Percentiles rank a stretch among this genome's conserved stretches.
Evolutionary conservation across 2,888 invertebrate species (phyloP).

Genomic region (Gastracanthus pulcherrimus): DNA sequence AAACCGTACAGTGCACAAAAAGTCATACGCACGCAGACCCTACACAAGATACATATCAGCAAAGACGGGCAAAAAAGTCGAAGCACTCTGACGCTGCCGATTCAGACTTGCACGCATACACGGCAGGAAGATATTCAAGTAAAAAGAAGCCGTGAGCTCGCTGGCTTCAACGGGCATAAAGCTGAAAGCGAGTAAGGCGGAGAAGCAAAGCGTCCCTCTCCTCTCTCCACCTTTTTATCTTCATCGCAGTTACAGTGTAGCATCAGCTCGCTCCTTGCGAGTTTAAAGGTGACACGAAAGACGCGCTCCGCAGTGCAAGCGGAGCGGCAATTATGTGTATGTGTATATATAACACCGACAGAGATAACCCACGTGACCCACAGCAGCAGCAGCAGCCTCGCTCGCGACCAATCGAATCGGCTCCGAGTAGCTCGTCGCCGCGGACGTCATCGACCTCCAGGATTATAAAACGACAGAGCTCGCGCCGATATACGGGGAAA

Average conservation of each 20-base stretch:
- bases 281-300: conserved; percentile 64
- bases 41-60: too few species aligned
- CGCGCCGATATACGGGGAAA: background rate
- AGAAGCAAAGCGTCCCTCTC: background rate
- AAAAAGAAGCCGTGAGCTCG: conserved; percentile 8
- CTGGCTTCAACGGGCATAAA: background rate
- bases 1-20: too few species aligned
- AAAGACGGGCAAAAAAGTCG: background rate
- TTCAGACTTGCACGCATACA: background rate
- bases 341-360: conserved; percentile 47
- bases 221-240: background rate
- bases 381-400: conserved; percentile 34
- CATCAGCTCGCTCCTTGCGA: conserved; percentile 58
- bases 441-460: background rate
- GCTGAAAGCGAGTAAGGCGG: background rate
- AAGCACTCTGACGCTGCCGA: background rate
- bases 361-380: conserved; percentile 72
- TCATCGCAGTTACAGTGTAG: too few species aligned
- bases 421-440: background rate
- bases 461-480: background rate
- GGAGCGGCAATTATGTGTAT: background rate
- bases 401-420: conserved; percentile 7
- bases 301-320: conserved; percentile 63
- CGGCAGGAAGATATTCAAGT: background rate
- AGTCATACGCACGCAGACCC: too few species aligned